phyloP scores from a whole-genome alignment of 2,113 vertebrate genomes.

The Pteropus alecto region DNA sequence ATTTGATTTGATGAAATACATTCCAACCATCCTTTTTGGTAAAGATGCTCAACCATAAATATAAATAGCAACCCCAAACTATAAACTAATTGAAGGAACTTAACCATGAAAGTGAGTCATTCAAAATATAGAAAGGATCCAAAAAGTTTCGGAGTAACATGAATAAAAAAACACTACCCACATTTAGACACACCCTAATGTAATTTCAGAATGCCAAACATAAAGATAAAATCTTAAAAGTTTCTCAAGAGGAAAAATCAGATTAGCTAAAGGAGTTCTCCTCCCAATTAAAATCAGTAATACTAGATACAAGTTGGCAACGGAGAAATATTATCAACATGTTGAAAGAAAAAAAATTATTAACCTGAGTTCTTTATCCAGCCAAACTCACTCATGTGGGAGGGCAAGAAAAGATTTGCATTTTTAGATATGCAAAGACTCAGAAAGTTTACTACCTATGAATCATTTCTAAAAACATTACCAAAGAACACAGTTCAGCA shows the following conservation, averaged over 20 bases:
- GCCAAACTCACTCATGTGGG: neutral
- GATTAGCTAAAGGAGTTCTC: neutral
- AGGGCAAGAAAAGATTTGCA: neutral
- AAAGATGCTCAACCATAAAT: neutral
- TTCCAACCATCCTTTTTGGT: neutral
- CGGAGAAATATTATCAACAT: neutral
- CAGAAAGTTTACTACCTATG: neutral
- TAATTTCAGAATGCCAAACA: neutral
- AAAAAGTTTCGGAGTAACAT: neutral
- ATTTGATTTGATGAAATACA: neutral
- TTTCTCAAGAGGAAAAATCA: slow-evolving; percentile 10
- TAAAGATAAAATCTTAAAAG: slow-evolving; percentile 1
- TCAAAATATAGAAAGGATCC: slow-evolving; percentile 23
- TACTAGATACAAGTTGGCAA: neutral
- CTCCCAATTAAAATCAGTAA: neutral
- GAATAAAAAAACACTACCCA: slow-evolving; percentile 20
- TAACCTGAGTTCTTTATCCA: neutral
- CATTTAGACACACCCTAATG: neutral
- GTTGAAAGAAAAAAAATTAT: neutral
- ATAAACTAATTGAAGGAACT: slow-evolving; percentile 1
- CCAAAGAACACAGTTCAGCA: neutral
- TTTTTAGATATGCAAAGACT: neutral
- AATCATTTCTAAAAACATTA: neutral
- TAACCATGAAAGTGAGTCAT: slow-evolving; percentile 11
- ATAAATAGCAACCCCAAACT: neutral